Evolutionary conservation across 2,113 vertebrate species (phyloP).

Genomic region (Leuciscus idus): DNA sequence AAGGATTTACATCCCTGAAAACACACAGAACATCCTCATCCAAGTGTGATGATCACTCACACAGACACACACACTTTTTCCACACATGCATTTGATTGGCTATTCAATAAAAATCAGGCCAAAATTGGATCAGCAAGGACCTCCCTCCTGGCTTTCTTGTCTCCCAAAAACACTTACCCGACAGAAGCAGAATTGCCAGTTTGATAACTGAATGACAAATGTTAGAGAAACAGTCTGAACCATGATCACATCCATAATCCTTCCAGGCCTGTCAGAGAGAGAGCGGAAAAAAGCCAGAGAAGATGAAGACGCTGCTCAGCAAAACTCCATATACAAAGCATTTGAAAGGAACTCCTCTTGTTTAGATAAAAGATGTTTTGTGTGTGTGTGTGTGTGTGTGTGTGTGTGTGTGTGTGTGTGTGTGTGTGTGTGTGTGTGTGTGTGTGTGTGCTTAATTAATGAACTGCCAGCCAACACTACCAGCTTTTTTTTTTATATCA

Average conservation of each 20-base stretch:
- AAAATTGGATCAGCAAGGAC: slow-evolving; percentile 52
- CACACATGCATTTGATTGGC: slow-evolving; percentile 8
- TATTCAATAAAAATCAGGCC: slow-evolving; percentile 46
- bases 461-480: slow-evolving; percentile 37
- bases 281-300: slow-evolving; percentile 9
- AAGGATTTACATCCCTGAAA: slow-evolving; percentile 52
- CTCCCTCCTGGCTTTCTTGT: slow-evolving; percentile 36
- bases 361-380: not conserved
- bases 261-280: slow-evolving; percentile 44
- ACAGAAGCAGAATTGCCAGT: slow-evolving; percentile 60
- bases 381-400: not conserved
- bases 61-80: not conserved
- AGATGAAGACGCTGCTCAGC: slow-evolving; percentile 35
- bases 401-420: not conserved
- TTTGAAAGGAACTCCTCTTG: slow-evolving; percentile 18
- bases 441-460: not conserved
- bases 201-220: slow-evolving; percentile 70
- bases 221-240: slow-evolving; percentile 52
- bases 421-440: not conserved
- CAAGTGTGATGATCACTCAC: slow-evolving; percentile 46
- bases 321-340: slow-evolving; percentile 38
- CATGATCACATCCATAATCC: slow-evolving; percentile 33
- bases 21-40: slow-evolving; percentile 48
- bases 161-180: slow-evolving; percentile 22
- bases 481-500: slow-evolving; percentile 13